Percentiles rank a stretch among this genome's conserved stretches.
phyloP scores from a whole-genome alignment of 2,113 vertebrate species.

The Ciconia maguari region DNA sequence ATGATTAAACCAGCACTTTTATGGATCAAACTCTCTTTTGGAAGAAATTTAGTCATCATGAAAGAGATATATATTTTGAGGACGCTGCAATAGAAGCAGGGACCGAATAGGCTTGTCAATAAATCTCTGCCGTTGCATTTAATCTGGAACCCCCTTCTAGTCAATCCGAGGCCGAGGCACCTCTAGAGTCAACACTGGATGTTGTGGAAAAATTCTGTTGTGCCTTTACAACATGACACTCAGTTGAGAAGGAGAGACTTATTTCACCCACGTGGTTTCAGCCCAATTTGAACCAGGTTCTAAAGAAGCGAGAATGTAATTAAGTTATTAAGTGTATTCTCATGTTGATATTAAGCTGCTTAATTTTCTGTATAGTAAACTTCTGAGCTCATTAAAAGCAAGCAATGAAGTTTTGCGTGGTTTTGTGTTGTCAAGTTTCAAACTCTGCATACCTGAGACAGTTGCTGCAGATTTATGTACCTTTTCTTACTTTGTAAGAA shows the following conservation, averaged over 20 bases:
- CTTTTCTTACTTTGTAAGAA: not conserved
- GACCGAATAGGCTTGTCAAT: not conserved
- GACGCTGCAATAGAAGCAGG: not conserved
- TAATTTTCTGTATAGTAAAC: not conserved
- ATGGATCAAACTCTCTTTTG: constrained; percentile 46
- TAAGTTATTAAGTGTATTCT: not conserved
- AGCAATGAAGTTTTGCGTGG: not conserved
- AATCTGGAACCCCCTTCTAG: not conserved
- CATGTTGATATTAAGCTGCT: not conserved
- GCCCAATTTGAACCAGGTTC: not conserved
- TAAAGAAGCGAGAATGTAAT: not conserved
- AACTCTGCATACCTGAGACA: not conserved
- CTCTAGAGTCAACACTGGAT: not conserved
- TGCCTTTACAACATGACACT: not conserved
- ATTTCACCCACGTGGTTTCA: not conserved
- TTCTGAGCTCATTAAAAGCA: not conserved
- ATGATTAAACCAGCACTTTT: constrained; percentile 35
- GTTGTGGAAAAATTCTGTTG: not conserved
- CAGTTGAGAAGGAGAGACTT: not conserved
- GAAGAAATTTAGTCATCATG: constrained; percentile 5
- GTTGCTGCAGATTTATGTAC: not conserved
- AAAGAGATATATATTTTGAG: not conserved
- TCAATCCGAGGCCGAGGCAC: not conserved
- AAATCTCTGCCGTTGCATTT: not conserved
- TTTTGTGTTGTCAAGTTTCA: not conserved